A percentile compares a stretch with the other conserved stretches of the same genome.
Conservation (phyloP, 2,797 vertebrate genomes). For the Gymnothorax reevesii region DNA sequence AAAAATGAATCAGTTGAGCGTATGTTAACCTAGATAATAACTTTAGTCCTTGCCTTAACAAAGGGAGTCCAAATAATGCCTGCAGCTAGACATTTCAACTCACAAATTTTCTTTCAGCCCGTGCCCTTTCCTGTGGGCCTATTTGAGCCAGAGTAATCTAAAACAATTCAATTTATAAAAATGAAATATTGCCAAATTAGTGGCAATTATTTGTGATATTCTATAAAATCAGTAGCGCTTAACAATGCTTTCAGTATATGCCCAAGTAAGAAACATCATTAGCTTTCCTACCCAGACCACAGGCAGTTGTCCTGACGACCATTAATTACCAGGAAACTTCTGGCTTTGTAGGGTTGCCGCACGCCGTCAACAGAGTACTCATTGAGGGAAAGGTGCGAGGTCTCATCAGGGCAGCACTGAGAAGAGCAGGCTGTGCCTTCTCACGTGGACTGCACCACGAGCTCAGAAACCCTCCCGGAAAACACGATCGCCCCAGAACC, state of each 20-base stretch:
- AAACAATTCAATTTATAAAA: background rate
- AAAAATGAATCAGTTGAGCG: background rate
- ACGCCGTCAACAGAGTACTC: constrained; percentile 24
- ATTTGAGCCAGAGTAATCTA: background rate
- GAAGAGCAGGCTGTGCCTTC: too few species aligned
- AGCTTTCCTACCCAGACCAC: background rate
- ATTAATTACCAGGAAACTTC: constrained; percentile 17
- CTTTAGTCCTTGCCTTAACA: background rate
- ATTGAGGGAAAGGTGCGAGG: background rate
- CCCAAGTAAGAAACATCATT: constrained; percentile 15
- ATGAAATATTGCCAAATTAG: background rate
- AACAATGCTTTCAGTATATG: background rate
- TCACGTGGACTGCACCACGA: background rate
- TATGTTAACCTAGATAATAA: background rate
- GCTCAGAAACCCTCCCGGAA: background rate
- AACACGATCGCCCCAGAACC: background rate
- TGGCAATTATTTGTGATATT: background rate
- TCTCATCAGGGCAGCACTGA: background rate
- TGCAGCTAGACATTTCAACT: background rate
- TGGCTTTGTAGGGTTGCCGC: constrained; percentile 10
- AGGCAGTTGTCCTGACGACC: constrained; percentile 12
- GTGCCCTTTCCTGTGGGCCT: background rate
- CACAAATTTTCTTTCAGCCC: background rate
- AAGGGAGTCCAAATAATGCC: background rate
- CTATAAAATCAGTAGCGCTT: background rate